A percentile compares a stretch with the other conserved stretches of the same genome.
Conservation (phyloP, 2,888 invertebrate species). For the Deilephila elpenor region DNA sequence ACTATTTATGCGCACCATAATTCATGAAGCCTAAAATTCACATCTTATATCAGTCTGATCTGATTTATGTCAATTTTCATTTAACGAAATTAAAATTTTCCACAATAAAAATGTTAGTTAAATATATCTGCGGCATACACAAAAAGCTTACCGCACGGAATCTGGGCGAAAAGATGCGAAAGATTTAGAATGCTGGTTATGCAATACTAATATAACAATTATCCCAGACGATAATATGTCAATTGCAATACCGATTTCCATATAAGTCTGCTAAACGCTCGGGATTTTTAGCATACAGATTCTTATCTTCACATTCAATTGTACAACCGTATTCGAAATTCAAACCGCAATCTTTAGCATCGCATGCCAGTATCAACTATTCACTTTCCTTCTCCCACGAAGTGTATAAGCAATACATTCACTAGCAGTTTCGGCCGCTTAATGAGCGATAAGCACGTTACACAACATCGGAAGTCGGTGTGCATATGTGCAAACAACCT, state of each 20-base stretch:
- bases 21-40: no score
- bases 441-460: background rate
- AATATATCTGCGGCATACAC: no score
- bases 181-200: no score
- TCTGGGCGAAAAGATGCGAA: no score
- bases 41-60: no score
- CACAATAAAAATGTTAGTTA: no score
- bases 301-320: background rate
- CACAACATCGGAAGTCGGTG: slow-evolving; percentile 1
- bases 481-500: background rate
- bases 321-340: background rate
- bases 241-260: background rate
- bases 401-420: background rate
- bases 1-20: no score
- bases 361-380: background rate
- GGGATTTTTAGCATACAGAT: slow-evolving; percentile 2
- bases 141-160: no score
- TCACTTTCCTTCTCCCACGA: background rate
- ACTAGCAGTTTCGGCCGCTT: background rate
- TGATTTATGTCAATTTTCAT: no score
- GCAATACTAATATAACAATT: no score
- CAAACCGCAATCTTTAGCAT: background rate
- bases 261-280: background rate
- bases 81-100: no score
- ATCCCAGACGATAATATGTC: no score